Percentiles rank a stretch among this genome's conserved stretches.
Conservation (phyloP, 2,113 vertebrate genomes). For the Herpetotheres cachinnans region DNA sequence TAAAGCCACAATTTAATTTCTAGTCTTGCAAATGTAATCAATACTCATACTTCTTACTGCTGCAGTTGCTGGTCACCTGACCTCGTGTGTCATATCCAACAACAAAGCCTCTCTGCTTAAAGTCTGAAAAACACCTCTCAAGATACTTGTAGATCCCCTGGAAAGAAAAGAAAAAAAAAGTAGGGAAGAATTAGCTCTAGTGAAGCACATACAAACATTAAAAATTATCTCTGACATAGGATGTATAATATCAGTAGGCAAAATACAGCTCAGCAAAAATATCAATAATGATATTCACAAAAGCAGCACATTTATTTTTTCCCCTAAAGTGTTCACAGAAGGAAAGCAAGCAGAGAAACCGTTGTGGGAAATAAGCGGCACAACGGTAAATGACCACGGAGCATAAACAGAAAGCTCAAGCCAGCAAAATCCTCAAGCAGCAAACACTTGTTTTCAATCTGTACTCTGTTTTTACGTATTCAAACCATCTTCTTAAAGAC, state of each 20-base stretch:
- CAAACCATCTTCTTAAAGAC: not conserved
- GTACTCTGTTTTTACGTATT: not conserved
- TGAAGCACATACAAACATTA: not conserved
- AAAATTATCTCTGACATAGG: not conserved
- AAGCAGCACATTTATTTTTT: not conserved
- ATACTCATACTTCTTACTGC: constrained; percentile 85
- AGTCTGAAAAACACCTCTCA: constrained; percentile 80
- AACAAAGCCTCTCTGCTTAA: constrained; percentile 87
- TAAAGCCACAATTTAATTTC: constrained; percentile 3
- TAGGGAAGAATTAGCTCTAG: not conserved
- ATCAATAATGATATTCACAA: not conserved
- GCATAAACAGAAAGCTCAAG: not conserved
- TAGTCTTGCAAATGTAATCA: constrained; percentile 40
- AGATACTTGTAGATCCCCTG: constrained; percentile 92
- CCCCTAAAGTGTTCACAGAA: not conserved
- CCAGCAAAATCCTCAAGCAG: not conserved
- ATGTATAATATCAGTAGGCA: not conserved
- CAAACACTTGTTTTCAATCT: not conserved
- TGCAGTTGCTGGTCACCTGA: constrained; percentile 90
- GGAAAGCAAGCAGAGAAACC: not conserved
- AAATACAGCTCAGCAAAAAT: not conserved
- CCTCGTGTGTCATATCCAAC: constrained; percentile 92
- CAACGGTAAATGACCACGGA: not conserved
- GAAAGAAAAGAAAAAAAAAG: not conserved
- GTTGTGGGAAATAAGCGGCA: not conserved